phyloP scores from a whole-genome alignment of 2,888 invertebrate species.

The Trichacis sp. region DNA sequence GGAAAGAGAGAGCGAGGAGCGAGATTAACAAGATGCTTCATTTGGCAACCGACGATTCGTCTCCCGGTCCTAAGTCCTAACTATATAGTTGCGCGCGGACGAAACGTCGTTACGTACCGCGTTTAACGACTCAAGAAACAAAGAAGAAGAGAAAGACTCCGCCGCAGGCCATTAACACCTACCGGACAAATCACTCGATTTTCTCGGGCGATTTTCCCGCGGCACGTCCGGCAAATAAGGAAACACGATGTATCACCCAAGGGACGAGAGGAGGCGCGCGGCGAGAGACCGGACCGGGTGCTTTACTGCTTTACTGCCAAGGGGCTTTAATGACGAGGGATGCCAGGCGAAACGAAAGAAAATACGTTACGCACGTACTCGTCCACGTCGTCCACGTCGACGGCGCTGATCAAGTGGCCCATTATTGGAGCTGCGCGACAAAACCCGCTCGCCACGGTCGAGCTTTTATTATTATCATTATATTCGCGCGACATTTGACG shows the following conservation, averaged over 20 bases:
- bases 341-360: slow-evolving; percentile 43
- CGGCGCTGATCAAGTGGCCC: slow-evolving; percentile 66
- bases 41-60: neutral
- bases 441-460: slow-evolving; percentile 63
- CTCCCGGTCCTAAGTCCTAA: no score
- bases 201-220: slow-evolving; percentile 67
- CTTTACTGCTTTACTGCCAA: slow-evolving; percentile 63
- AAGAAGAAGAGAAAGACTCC: neutral
- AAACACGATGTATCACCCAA: slow-evolving; percentile 69
- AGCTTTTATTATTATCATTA: no score
- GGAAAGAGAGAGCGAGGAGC: slow-evolving; percentile 42
- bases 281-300: slow-evolving; percentile 50
- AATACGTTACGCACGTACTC: slow-evolving; percentile 44
- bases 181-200: slow-evolving; percentile 69
- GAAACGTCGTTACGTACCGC: no score
- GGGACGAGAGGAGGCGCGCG: slow-evolving; percentile 54
- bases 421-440: slow-evolving; percentile 66
- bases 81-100: no score
- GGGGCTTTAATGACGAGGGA: slow-evolving; percentile 63
- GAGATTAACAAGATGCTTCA: slow-evolving; percentile 46
- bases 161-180: slow-evolving; percentile 63
- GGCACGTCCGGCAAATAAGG: slow-evolving; percentile 68
- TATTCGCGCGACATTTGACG: no score
- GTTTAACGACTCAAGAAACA: no score
- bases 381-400: slow-evolving; percentile 25